Evolutionary conservation across 2,797 vertebrate species (phyloP).

Genomic region (Ctenosaura bakeri): DNA sequence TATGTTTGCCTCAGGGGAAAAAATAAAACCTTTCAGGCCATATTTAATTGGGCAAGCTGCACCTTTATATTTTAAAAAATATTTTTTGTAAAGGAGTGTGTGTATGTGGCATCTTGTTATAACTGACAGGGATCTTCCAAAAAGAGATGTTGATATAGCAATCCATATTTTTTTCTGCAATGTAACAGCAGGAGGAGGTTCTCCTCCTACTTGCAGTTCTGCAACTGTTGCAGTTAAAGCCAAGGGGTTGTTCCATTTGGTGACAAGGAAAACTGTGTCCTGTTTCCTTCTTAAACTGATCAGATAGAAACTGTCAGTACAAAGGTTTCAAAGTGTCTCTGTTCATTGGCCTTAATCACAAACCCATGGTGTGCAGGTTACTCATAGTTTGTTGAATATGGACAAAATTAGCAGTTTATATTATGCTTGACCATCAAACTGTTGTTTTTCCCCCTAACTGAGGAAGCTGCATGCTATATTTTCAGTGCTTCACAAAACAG

Average conservation of each 20-base stretch:
- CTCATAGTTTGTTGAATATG: background rate
- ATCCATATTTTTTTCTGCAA: background rate
- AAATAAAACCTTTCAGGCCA: background rate
- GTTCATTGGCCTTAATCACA: background rate
- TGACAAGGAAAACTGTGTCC: background rate
- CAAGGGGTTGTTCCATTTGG: background rate
- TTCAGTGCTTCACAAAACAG: background rate
- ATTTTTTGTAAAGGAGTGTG: no score
- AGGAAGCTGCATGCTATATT: background rate
- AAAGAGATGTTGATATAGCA: background rate
- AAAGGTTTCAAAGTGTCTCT: background rate
- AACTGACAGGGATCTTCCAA: background rate
- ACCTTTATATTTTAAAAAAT: no score
- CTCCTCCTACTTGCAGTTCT: conserved; percentile 44
- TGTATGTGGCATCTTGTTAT: background rate
- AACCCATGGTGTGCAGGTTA: background rate
- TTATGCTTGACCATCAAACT: background rate
- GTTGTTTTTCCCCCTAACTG: no score
- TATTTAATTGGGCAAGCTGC: background rate
- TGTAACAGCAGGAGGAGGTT: conserved; percentile 58
- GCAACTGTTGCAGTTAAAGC: conserved; percentile 39
- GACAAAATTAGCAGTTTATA: background rate
- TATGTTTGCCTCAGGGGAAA: background rate
- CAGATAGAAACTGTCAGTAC: background rate
- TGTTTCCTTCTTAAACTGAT: background rate